Base-by-base conservation (phyloP, 1,140 invertebrate genomes). In the Reticulitermes speratus region DNA sequence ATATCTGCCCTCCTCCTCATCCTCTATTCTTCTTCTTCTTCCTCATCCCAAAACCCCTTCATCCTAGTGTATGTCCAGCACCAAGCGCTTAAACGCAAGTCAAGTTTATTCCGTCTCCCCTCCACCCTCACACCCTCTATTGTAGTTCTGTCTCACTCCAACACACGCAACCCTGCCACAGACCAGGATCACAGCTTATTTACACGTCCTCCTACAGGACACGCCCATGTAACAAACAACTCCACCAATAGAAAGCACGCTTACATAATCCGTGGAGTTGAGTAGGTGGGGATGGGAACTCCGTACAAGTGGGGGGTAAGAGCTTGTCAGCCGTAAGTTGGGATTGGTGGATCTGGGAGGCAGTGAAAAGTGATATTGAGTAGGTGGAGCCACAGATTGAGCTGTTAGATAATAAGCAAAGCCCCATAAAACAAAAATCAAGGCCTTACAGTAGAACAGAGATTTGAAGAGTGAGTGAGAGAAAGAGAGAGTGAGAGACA, bases 351-450 rank as follows among this genome's bases (percentile, higher is more conserved):
- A 75, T 25, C 25, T n/a, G 8, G 65, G n/a, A 75, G 65, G 65
- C 65, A n/a, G 65, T 30, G 65, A 75, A 30, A 75, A 75, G 65
- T 75, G 65, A 75, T 30, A 30, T 75, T 25, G 8, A 16, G 65
- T 75, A 75, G 65, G 65, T 75, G 65, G 65, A 75, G 65, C n/a
- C 65, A 30, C 65, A 75, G 65, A 75, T 75, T 75, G 65, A 75
- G 65, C 65, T 75, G 65, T 75, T 75, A 75, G 65, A 75, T 75
- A 75, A 75, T 75, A 75, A 75, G 25, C 65, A 30, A 75, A 75
- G 65, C n/a, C 65, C 65, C 65, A 75, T 75, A 75, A 75, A 75
- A 75, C 65, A 75, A 75, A 75, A 75, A 75, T 75, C 65, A 75
- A 75, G 65, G 65, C n/a, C 59, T 25, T 75, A 30, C n/a, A 75